Conservation (phyloP, 2,113 vertebrate species). For the Puffinus mauretanicus region DNA sequence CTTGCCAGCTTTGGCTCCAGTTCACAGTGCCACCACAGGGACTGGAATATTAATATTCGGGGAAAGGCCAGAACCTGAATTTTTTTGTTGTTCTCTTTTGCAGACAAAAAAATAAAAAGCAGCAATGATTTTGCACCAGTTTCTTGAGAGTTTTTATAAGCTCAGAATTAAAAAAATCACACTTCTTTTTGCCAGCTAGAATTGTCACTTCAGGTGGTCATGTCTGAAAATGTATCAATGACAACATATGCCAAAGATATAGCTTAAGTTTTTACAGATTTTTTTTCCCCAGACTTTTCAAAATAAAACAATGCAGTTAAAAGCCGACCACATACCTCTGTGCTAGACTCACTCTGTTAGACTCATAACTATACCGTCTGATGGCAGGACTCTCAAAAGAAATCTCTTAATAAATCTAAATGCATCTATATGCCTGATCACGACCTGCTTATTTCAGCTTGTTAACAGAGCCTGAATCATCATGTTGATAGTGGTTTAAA, state of each 20-base stretch:
- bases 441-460: constrained; percentile 38
- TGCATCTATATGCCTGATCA: not conserved
- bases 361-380: not conserved
- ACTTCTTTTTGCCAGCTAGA: not conserved
- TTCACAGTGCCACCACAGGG: not conserved
- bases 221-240: not conserved
- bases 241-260: not conserved
- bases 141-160: not conserved
- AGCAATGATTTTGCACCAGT: not conserved
- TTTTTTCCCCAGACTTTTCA: not conserved
- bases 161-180: not conserved
- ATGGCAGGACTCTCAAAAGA: not conserved
- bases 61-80: not conserved
- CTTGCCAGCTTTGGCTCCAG: not conserved
- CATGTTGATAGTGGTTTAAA: not conserved
- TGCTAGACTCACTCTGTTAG: not conserved
- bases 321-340: not conserved
- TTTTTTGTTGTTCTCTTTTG: not conserved
- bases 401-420: constrained; percentile 44
- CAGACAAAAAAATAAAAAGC: too few relatives aligned
- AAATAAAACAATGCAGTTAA: not conserved
- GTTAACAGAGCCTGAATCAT: constrained; percentile 32
- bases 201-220: not conserved
- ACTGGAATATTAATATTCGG: not conserved
- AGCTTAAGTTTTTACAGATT: not conserved